These are phyloP conservation scores for Drepanosiphum platanoidis DNA, from an alignment of 2,888 invertebrate species.

Conservation along the genomic window DNA sequence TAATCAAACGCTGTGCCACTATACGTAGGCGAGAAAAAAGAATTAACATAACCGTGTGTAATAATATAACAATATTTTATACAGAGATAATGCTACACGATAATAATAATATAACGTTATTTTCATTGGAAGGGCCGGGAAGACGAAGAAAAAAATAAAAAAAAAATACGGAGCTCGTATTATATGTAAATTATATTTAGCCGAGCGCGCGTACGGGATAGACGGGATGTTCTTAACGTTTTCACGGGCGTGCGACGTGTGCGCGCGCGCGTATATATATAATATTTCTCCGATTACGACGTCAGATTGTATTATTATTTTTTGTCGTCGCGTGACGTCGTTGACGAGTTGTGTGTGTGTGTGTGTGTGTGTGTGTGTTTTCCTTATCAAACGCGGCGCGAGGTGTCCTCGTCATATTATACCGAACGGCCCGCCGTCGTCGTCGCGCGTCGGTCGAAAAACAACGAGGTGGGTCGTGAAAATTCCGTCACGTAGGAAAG, in stretches of 20 bases:
- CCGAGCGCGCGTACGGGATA: neutral
- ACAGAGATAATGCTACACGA: too few species aligned
- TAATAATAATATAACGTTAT: too few species aligned
- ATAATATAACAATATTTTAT: too few species aligned
- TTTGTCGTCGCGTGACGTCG: neutral
- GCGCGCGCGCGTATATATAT: too few species aligned
- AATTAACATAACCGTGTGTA: too few species aligned
- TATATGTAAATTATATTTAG: neutral
- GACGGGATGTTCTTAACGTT: too few species aligned
- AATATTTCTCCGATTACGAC: conserved; percentile 1
- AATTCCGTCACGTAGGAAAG: conserved; percentile 14
- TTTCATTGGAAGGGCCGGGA: too few species aligned
- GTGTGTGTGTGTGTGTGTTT: neutral
- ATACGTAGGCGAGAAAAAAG: too few species aligned
- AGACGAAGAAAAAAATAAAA: neutral
- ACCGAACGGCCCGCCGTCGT: neutral
- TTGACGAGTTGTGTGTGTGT: neutral
- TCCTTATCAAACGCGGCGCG: neutral
- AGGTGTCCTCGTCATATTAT: neutral
- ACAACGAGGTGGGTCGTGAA: neutral
- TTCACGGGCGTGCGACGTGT: neutral
- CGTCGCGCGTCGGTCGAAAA: conserved; percentile 10
- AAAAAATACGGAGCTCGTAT: neutral
- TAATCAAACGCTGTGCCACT: too few species aligned
- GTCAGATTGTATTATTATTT: conserved; percentile 11